Evolutionary conservation across 2,113 vertebrate species (phyloP).

Genomic region (Ceyx margarethae): DNA sequence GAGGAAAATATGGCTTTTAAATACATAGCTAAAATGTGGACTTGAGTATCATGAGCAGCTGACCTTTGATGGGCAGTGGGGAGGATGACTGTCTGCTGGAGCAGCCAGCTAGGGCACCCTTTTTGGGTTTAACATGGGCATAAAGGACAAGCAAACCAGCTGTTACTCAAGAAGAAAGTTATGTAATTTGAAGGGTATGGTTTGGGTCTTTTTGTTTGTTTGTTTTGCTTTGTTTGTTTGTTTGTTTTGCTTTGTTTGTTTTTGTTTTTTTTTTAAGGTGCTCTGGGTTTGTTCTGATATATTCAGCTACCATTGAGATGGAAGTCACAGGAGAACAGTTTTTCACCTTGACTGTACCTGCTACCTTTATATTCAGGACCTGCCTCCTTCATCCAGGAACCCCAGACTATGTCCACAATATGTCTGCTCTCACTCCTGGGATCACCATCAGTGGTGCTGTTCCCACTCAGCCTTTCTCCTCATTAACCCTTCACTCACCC

Average conservation of each 20-base stretch:
- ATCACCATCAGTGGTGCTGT: neutral
- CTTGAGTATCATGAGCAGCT: neutral
- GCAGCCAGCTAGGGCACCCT: neutral
- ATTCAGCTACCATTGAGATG: neutral
- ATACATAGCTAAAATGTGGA: neutral
- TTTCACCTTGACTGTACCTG: neutral
- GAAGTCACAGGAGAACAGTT: neutral
- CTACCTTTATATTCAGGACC: neutral
- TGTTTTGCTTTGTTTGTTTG: no score
- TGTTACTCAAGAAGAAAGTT: neutral
- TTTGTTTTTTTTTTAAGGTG: neutral
- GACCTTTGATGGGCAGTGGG: accelerated
- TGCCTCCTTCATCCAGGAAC: neutral
- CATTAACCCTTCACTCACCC: neutral
- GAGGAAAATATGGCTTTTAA: neutral
- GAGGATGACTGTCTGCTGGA: neutral
- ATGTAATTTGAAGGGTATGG: neutral
- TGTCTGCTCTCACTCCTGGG: neutral
- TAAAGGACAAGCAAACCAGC: neutral
- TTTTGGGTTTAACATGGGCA: neutral
- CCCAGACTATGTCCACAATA: neutral
- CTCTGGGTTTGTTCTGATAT: neutral
- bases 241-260: no score
- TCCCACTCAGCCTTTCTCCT: neutral
- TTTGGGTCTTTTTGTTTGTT: neutral